A percentile compares a stretch with the other conserved stretches of the same genome.
Evolutionary conservation across 2,888 invertebrate genomes (phyloP).

Genomic region (Lepidonotus clava): DNA sequence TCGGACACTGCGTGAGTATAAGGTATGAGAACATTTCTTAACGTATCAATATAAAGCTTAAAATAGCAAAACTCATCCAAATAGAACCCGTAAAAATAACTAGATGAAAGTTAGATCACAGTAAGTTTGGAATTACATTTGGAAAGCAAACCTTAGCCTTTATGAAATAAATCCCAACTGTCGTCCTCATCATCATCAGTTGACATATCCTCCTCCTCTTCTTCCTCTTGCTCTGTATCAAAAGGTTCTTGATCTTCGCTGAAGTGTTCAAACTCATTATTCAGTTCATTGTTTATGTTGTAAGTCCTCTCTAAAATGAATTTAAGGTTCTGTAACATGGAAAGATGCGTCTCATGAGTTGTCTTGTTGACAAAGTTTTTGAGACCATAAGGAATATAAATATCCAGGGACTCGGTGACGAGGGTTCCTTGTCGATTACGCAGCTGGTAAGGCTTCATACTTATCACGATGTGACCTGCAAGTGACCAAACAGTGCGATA

Average conservation of each 20-base stretch:
- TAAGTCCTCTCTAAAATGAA: not conserved
- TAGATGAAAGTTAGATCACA: too few relatives aligned
- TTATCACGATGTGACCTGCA: not conserved
- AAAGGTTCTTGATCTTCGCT: not conserved
- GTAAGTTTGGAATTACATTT: too few relatives aligned
- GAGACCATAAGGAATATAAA: constrained; percentile 8
- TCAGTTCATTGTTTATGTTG: not conserved
- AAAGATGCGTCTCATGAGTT: not conserved
- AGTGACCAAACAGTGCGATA: not conserved
- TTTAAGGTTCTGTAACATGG: not conserved
- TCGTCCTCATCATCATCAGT: not conserved
- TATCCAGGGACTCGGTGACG: constrained; percentile 3
- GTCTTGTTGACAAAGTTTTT: not conserved
- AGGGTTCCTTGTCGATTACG: constrained; percentile 11
- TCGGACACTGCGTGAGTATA: too few relatives aligned
- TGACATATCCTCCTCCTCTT: not conserved
- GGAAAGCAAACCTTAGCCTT: too few relatives aligned
- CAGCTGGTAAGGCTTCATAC: not conserved
- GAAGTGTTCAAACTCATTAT: not conserved
- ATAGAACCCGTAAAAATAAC: too few relatives aligned
- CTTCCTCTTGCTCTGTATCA: not conserved
- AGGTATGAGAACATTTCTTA: too few relatives aligned
- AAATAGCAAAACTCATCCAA: too few relatives aligned
- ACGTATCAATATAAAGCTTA: too few relatives aligned
- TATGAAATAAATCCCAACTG: constrained; percentile 1